Evolutionary conservation across 2,888 invertebrate genomes (phyloP), one percentile per base, ranked within the genome.

Genomic region (Pharmacophagus antenor): DNA sequence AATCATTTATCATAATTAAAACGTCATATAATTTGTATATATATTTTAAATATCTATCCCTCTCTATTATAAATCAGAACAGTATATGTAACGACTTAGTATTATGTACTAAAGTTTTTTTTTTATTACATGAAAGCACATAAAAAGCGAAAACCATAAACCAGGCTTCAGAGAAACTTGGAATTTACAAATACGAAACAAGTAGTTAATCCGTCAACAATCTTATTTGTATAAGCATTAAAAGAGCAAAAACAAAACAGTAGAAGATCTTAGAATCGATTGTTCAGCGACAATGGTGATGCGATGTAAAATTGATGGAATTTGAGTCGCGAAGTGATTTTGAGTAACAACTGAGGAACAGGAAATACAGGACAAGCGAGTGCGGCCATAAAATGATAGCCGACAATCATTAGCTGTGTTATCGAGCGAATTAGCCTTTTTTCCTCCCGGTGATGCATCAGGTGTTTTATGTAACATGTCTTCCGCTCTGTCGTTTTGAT

Each of bases 341-440:
- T 73, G 76, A 80, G 76, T 79, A 79, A 84, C 76, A 69, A 73
- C 70, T 69, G 69, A 73, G 71, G 71, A 85, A 88, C 88, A 79
- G 84, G 88, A 86, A 86, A 87, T 85, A 85, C 87, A 80, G 85
- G 88, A 79, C 73, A 58, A 72, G 77, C 73, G 70, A 79, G 78
- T 79, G 72, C 41, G 70, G 61, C 62, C n/a, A 63, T 70, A 69
- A 71, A 72, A 62, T 65, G 65, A 63, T 55, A 71, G 71, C 72
- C 68, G 67, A 67, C 71, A 71, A 75, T 80, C 81, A 83, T 84
- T 84, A 81, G 69, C 70, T 61, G 67, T 64, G 69, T 64, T 70
- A 71, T 70, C 70, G 73, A 73, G 75, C 69, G 74, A 76, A 74
- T 75, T 72, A 71, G 71, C 66, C 62, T 69, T 77, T 82, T 84